phyloP scores from a whole-genome alignment of 2,113 vertebrate species.

The Corvus moneduloides region DNA sequence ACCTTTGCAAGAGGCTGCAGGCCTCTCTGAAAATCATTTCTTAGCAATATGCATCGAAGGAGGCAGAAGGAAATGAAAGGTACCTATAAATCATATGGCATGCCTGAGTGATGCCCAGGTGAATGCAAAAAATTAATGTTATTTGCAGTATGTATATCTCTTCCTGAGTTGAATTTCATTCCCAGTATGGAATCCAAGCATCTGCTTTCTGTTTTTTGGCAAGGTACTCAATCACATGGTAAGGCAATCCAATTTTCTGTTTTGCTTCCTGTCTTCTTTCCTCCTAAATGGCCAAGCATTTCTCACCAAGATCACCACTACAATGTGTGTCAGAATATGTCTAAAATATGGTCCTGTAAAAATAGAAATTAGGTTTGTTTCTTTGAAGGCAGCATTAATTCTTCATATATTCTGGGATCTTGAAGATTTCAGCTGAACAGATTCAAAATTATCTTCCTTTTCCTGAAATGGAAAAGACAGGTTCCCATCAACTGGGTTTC shows the following conservation, averaged over 20 bases:
- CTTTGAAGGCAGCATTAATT: slow-evolving; percentile 61
- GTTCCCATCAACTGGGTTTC: background rate
- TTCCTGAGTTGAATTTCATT: slow-evolving; percentile 81
- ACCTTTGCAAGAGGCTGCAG: slow-evolving; percentile 10
- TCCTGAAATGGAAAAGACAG: slow-evolving; percentile 78
- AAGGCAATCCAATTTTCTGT: slow-evolving; percentile 72
- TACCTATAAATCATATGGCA: slow-evolving; percentile 64
- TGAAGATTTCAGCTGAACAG: slow-evolving; percentile 93
- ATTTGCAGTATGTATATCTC: slow-evolving; percentile 65
- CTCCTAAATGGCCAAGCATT: slow-evolving; percentile 18
- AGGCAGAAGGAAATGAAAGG: slow-evolving; percentile 52
- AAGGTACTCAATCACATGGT: slow-evolving; percentile 68
- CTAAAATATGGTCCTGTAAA: slow-evolving; percentile 68
- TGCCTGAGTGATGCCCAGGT: slow-evolving; percentile 65
- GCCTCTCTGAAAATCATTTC: slow-evolving; percentile 48
- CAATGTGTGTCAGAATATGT: slow-evolving; percentile 52
- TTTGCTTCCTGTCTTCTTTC: slow-evolving; percentile 51
- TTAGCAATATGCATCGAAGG: background rate
- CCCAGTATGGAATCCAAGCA: slow-evolving; percentile 64
- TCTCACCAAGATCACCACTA: slow-evolving; percentile 54
- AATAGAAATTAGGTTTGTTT: slow-evolving; percentile 66
- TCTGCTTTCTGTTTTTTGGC: slow-evolving; percentile 70
- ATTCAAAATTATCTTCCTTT: slow-evolving; percentile 89
- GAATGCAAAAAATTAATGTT: slow-evolving; percentile 55
- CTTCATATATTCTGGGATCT: slow-evolving; percentile 85